Evolutionary conservation across 1,140 invertebrate species (phyloP).

Genomic region (Melanaphis sacchari): DNA sequence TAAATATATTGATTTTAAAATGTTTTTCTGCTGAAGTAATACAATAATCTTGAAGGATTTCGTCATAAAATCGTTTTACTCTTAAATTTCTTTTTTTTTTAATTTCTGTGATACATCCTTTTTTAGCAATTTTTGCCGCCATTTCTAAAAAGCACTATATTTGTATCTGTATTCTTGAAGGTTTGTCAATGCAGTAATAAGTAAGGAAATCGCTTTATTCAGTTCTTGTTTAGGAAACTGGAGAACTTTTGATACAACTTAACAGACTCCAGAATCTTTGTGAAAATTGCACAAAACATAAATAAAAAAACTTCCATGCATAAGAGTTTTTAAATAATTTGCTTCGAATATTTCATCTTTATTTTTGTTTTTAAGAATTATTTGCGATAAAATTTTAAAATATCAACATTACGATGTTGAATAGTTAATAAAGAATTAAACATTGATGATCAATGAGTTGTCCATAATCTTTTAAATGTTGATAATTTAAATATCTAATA

Average conservation of each 20-base stretch:
- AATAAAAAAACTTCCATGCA: not conserved
- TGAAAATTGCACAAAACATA: not conserved
- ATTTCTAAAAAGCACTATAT: not conserved
- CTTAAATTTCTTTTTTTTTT: not conserved
- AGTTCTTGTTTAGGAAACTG: not conserved
- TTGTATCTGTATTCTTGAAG: not conserved
- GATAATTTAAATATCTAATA: not conserved
- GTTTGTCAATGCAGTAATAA: not conserved
- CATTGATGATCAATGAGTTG: not conserved
- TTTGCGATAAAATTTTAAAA: not conserved
- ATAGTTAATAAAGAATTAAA: not conserved
- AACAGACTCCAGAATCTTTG: not conserved
- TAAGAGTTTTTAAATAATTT: not conserved
- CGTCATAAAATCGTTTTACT: not conserved
- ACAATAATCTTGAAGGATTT: not conserved
- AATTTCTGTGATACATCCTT: not conserved
- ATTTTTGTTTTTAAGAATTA: not conserved
- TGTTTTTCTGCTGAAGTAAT: not conserved
- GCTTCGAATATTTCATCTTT: not conserved
- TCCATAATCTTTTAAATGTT: not conserved
- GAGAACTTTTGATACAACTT: not conserved
- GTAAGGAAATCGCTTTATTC: not conserved
- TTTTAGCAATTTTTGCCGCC: not conserved
- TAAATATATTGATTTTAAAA: constrained; percentile 20
- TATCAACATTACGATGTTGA: not conserved